These are phyloP conservation scores for Rhinichthys klamathensis DNA, from an alignment of 2,113 vertebrate genomes.

Conservation along the genomic window DNA sequence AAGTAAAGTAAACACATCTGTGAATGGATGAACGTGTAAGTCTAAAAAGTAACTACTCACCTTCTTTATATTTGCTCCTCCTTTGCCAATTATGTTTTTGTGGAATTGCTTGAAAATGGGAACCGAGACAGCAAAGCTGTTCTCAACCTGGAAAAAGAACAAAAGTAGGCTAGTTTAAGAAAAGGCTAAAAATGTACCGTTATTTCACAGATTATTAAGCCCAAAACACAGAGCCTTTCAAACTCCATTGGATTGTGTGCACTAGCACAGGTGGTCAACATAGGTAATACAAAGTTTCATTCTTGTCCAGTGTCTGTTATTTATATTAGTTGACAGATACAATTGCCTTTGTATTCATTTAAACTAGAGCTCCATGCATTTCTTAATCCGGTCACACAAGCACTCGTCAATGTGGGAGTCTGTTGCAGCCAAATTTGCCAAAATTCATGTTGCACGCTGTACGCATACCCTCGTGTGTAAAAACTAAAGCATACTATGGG, in stretches of 20 bases:
- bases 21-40: background rate
- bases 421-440: too few species aligned
- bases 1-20: background rate
- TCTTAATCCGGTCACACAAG: too few species aligned
- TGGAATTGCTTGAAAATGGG: constrained; percentile 99
- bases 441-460: too few species aligned
- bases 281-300: background rate
- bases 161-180: background rate
- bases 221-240: background rate
- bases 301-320: too few species aligned
- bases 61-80: constrained; percentile 98
- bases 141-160: constrained; percentile 85
- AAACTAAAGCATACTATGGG: too few species aligned
- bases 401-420: too few species aligned
- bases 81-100: constrained; percentile 99
- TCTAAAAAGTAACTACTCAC: constrained; percentile 64
- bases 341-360: too few species aligned
- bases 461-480: too few species aligned
- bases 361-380: too few species aligned
- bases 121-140: constrained; percentile 93
- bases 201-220: background rate
- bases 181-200: background rate
- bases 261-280: background rate
- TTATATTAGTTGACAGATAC: too few species aligned
- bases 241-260: background rate